phyloP scores from a whole-genome alignment of 2,113 vertebrate species.

The Henicopernis longicauda region DNA sequence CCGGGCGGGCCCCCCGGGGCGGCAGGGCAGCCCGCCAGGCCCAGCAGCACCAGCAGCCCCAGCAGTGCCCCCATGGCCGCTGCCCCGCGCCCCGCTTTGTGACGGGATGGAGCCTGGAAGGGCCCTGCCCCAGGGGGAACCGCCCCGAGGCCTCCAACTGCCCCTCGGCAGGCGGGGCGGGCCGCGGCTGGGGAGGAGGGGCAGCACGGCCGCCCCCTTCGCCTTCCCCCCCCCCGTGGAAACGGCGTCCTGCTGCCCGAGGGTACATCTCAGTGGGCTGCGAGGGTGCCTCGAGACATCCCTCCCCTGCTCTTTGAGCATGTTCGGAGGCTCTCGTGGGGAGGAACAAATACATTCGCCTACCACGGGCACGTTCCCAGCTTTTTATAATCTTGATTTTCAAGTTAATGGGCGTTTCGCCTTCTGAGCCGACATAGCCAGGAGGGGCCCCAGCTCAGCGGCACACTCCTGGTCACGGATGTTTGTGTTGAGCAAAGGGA shows the following conservation, averaged over 20 bases:
- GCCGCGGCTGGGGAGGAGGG: accelerated
- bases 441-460: background rate
- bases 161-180: accelerated
- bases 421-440: accelerated
- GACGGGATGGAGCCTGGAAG: background rate
- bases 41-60: background rate
- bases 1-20: accelerated
- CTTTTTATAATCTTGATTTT: background rate
- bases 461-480: background rate
- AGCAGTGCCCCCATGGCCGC: background rate
- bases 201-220: accelerated
- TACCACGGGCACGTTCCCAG: background rate
- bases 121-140: background rate
- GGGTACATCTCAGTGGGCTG: background rate
- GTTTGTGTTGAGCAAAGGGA: background rate
- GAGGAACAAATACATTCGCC: background rate
- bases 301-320: background rate
- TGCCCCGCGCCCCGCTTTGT: background rate
- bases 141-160: background rate
- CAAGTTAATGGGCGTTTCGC: background rate
- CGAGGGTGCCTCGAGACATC: background rate
- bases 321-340: accelerated
- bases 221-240: no score
- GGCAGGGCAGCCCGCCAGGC: background rate
- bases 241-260: background rate